Evolutionary conservation across 2,113 vertebrate species (phyloP).

Genomic region (Syrmaticus mikado): DNA sequence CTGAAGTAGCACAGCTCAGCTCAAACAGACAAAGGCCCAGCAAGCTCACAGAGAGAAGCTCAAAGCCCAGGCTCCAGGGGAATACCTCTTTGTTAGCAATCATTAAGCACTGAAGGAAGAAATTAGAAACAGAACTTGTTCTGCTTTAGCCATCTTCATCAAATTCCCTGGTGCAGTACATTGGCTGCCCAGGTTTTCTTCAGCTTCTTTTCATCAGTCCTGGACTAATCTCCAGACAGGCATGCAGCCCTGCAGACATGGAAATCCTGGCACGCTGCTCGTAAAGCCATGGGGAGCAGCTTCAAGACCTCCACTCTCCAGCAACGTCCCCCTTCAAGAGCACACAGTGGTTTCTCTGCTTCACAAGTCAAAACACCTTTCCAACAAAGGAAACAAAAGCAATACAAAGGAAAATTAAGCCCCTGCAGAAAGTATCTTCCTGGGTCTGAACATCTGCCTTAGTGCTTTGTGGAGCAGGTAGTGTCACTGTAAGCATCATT

Average conservation of each 20-base stretch:
- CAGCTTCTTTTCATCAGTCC: neutral
- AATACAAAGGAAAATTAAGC: neutral
- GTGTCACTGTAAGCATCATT: neutral
- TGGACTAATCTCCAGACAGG: neutral
- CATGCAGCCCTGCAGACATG: neutral
- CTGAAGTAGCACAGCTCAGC: neutral
- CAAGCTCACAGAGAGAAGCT: constrained; percentile 11
- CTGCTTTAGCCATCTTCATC: neutral
- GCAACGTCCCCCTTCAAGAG: neutral
- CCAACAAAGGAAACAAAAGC: neutral
- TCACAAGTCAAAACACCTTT: neutral
- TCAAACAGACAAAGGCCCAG: neutral
- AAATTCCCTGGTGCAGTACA: neutral
- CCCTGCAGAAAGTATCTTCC: neutral
- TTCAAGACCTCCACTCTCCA: neutral
- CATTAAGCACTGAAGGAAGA: constrained; percentile 20
- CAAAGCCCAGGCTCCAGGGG: neutral
- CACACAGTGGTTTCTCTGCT: neutral
- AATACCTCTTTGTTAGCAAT: constrained; percentile 17
- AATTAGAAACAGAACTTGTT: constrained; percentile 32
- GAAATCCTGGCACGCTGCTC: neutral
- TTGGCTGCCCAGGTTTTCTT: neutral
- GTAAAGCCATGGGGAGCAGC: neutral
- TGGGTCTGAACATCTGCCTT: constrained; percentile 27
- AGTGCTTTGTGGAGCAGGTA: neutral